Conservation (phyloP, 2,888 invertebrate genomes). For the Anthrax anthrax region DNA sequence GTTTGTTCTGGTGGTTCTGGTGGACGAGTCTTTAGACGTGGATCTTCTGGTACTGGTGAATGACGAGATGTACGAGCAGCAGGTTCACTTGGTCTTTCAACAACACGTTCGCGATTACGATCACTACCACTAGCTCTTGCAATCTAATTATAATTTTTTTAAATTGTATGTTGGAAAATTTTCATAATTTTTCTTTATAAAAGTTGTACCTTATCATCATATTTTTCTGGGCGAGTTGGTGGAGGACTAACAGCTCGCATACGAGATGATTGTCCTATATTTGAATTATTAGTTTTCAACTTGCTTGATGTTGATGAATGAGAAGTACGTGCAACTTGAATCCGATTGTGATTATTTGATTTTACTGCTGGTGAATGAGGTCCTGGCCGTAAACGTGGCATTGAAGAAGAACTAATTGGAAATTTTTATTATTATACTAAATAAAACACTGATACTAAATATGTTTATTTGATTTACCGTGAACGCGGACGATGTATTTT, state of each 20-base stretch:
- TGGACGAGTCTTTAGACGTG: slow-evolving; percentile 40
- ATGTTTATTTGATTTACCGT: slow-evolving; percentile 20
- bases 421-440: neutral
- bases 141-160: neutral
- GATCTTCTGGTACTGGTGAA: slow-evolving; percentile 40
- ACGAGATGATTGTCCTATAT: slow-evolving; percentile 19
- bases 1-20: slow-evolving; percentile 40
- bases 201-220: slow-evolving; percentile 23
- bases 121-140: slow-evolving; percentile 17
- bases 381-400: slow-evolving; percentile 36
- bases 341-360: slow-evolving; percentile 9
- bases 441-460: no score
- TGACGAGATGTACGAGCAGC: slow-evolving; percentile 23
- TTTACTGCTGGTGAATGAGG: slow-evolving; percentile 31
- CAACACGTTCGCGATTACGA: slow-evolving; percentile 3
- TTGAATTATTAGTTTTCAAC: slow-evolving; percentile 13
- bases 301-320: slow-evolving; percentile 4
- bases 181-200: slow-evolving; percentile 4
- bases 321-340: slow-evolving; percentile 1
- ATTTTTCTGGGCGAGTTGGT: slow-evolving; percentile 24
- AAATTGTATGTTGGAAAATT: neutral
- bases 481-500: slow-evolving; percentile 33
- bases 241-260: slow-evolving; percentile 27
- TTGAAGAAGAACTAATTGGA: slow-evolving; percentile 41
- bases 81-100: slow-evolving; percentile 1